Conservation (phyloP, 2,113 vertebrate genomes). For the Oreotrochilus melanogaster region DNA sequence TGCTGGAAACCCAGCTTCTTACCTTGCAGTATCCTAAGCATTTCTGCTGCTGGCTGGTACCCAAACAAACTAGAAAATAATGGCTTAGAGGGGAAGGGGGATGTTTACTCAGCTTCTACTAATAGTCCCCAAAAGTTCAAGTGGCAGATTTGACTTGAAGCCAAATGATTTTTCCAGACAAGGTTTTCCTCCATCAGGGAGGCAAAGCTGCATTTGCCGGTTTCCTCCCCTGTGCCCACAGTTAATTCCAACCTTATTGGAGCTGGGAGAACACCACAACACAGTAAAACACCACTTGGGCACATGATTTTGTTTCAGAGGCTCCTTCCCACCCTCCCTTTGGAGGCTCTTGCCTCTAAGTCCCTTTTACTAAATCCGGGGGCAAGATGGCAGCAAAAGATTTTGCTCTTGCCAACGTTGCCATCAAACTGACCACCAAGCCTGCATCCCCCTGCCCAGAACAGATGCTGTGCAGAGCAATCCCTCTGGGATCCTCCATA, state of each 20-base stretch:
- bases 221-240: neutral
- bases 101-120: neutral
- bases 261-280: neutral
- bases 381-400: neutral
- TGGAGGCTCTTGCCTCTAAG: neutral
- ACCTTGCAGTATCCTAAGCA: neutral
- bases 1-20: neutral
- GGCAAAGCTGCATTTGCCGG: neutral
- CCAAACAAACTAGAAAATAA: constrained; percentile 1
- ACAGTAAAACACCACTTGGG: neutral
- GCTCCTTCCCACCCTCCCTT: neutral
- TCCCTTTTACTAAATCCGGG: neutral
- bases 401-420: neutral
- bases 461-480: neutral
- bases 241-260: neutral
- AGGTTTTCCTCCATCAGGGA: neutral
- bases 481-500: neutral
- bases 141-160: neutral
- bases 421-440: accelerated
- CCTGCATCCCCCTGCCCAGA: neutral
- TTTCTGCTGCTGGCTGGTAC: neutral
- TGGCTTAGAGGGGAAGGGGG: neutral
- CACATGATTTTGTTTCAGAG: neutral
- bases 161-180: neutral
- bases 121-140: neutral